phyloP scores from a whole-genome alignment of 2,888 invertebrate species.

The Drosophila ezoana region DNA sequence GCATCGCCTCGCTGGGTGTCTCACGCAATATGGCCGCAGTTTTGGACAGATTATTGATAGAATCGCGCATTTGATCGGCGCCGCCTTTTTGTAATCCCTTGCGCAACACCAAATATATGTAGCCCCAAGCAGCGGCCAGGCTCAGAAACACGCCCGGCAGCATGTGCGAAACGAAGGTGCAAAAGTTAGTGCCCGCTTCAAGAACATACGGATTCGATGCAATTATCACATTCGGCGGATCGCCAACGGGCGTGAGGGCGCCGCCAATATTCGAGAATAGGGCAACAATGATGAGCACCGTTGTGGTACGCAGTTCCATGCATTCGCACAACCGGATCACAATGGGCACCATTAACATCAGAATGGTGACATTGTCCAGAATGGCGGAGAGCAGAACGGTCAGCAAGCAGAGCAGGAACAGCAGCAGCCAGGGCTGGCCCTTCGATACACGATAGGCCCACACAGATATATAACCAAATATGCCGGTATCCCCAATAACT shows the following conservation, averaged over 20 bases:
- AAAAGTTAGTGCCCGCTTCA: slow-evolving; percentile 89
- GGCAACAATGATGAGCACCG: slow-evolving; percentile 93
- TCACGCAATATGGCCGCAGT: slow-evolving; percentile 85
- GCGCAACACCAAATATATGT: slow-evolving; percentile 89
- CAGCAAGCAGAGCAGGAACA: slow-evolving; percentile 89
- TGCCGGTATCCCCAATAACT: slow-evolving; percentile 90
- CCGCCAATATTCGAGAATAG: slow-evolving; percentile 96
- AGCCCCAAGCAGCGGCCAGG: slow-evolving; percentile 87
- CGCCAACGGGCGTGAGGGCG: slow-evolving; percentile 94
- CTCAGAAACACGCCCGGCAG: slow-evolving; percentile 87
- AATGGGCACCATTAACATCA: slow-evolving; percentile 90
- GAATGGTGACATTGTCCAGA: slow-evolving; percentile 91
- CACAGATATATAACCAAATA: slow-evolving; percentile 91
- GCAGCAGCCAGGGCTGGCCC: slow-evolving; percentile 89
- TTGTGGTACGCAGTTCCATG: slow-evolving; percentile 93
- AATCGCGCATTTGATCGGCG: slow-evolving; percentile 89
- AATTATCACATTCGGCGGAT: slow-evolving; percentile 89
- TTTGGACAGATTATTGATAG: slow-evolving; percentile 93
- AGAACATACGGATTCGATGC: slow-evolving; percentile 69
- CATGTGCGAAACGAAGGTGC: slow-evolving; percentile 92
- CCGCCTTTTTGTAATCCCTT: slow-evolving; percentile 88
- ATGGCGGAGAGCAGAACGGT: slow-evolving; percentile 89
- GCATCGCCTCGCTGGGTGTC: slow-evolving; percentile 91
- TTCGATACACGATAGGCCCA: slow-evolving; percentile 88
- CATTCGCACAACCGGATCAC: slow-evolving; percentile 94